Evolutionary conservation across 2,797 vertebrate species (phyloP).

Genomic region (Galagoides demidoff): DNA sequence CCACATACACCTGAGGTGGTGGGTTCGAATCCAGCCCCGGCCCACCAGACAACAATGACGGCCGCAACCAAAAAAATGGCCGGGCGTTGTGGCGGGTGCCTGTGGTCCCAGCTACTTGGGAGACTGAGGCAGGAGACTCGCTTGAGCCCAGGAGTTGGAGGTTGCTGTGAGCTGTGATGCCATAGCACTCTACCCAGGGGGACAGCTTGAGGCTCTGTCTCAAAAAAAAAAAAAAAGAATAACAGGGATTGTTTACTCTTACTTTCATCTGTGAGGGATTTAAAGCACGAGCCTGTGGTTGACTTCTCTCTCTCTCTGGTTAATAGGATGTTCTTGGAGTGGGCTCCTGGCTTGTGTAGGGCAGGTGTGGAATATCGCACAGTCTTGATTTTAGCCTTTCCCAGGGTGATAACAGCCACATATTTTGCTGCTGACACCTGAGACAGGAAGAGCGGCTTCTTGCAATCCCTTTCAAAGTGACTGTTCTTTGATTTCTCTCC

Average conservation of each 20-base stretch:
- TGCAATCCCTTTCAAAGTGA: slow-evolving; percentile 28
- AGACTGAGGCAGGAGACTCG: too few species aligned
- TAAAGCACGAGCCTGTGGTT: background rate
- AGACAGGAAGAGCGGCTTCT: background rate
- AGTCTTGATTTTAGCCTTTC: background rate
- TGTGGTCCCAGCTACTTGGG: too few species aligned
- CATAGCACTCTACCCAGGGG: too few species aligned
- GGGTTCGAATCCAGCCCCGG: too few species aligned
- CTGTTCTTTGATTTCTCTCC: slow-evolving; percentile 18
- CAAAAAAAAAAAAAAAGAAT: background rate
- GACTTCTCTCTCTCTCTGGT: background rate
- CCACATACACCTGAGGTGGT: too few species aligned
- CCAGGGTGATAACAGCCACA: background rate
- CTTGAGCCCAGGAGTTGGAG: too few species aligned
- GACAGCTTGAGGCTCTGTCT: too few species aligned
- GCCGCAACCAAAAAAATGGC: too few species aligned
- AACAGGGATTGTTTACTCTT: background rate
- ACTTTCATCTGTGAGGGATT: background rate
- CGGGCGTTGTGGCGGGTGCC: too few species aligned
- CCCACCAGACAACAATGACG: too few species aligned
- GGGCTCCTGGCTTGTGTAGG: background rate
- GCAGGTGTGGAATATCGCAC: slow-evolving; percentile 1
- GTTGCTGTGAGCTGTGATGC: too few species aligned
- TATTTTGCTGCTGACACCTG: background rate
- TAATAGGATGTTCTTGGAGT: background rate